phyloP scores from a whole-genome alignment of 1,140 invertebrate genomes.

The Trachymyrmex cornetzi region DNA sequence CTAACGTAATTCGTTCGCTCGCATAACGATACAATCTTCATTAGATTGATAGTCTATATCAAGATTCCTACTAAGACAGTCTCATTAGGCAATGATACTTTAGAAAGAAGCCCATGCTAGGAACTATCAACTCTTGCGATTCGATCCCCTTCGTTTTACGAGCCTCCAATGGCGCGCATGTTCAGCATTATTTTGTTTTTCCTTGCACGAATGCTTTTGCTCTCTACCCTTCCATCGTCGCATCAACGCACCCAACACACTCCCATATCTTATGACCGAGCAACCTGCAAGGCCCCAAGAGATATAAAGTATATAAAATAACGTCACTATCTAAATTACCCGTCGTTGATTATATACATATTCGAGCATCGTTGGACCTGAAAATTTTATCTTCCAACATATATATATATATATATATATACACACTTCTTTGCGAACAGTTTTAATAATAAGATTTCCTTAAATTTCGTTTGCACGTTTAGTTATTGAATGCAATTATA shows the following conservation, averaged over 20 bases:
- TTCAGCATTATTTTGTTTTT: constrained; percentile 82
- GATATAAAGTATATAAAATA: constrained; percentile 80
- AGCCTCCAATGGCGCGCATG: constrained; percentile 78
- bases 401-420: neutral
- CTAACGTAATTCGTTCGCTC: neutral
- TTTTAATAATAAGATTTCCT: neutral
- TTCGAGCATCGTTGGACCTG: constrained; percentile 3
- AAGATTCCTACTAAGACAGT: constrained; percentile 77
- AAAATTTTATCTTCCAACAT: constrained; percentile 15
- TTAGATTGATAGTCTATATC: constrained; percentile 77
- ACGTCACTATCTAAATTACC: constrained; percentile 82
- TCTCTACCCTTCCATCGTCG: constrained; percentile 61
- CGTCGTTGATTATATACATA: constrained; percentile 57
- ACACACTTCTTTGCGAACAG: neutral
- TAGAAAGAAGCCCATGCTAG: constrained; percentile 62
- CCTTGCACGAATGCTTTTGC: constrained; percentile 64
- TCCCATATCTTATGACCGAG: constrained; percentile 22
- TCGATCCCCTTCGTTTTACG: constrained; percentile 80
- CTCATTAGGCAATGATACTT: constrained; percentile 74
- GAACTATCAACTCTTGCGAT: constrained; percentile 83
- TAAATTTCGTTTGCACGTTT: neutral
- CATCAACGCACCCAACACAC: neutral
- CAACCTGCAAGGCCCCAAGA: constrained; percentile 50
- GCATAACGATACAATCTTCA: constrained; percentile 75
- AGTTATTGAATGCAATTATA: constrained; percentile 4